Conservation (phyloP, 2,888 invertebrate species). For the Galerucella calmariensis region DNA sequence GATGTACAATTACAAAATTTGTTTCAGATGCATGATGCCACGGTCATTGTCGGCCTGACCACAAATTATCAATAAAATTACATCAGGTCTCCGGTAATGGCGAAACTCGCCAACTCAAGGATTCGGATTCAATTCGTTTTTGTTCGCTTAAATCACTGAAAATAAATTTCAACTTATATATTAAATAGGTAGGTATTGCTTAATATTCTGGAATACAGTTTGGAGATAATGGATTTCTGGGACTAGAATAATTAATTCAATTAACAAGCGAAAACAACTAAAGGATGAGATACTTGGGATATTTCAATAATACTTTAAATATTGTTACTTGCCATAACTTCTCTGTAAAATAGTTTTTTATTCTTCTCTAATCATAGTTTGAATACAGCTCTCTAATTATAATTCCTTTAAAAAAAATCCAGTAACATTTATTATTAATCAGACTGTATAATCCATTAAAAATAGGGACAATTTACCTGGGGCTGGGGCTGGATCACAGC, state of each 20-base stretch:
- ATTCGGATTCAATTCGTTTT: constrained; percentile 27
- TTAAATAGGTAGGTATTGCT: background rate
- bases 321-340: too few species aligned
- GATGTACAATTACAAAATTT: constrained; percentile 62
- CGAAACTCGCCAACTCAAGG: constrained; percentile 44
- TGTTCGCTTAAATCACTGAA: constrained; percentile 12
- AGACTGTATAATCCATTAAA: constrained; percentile 12
- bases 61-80: constrained; percentile 63
- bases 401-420: background rate
- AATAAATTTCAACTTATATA: background rate
- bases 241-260: too few species aligned
- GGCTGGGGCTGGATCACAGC: constrained; percentile 30
- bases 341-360: too few species aligned
- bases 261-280: too few species aligned
- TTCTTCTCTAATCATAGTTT: too few species aligned
- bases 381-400: constrained; percentile 2
- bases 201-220: too few species aligned
- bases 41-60: constrained; percentile 62
- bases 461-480: constrained; percentile 28
- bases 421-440: constrained; percentile 20
- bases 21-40: constrained; percentile 60
- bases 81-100: constrained; percentile 54
- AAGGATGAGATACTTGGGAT: too few species aligned
- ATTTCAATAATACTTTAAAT: too few species aligned
- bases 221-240: too few species aligned